Base-by-base conservation (phyloP, 2,888 invertebrate genomes). In the Coelopa pilipes region DNA sequence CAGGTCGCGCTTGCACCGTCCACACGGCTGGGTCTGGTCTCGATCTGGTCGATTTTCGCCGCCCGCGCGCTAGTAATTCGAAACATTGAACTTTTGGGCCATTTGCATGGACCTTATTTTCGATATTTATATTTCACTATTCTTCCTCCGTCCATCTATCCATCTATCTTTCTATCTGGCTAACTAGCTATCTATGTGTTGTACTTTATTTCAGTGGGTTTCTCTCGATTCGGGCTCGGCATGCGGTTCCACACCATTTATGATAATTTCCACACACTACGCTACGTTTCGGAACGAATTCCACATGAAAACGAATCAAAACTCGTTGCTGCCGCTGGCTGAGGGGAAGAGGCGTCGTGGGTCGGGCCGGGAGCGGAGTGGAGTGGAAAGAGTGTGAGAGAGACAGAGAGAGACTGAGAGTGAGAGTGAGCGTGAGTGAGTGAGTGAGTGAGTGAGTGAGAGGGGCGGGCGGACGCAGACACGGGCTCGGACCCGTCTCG, bases 231-330 rank as follows among this genome's bases (percentile, higher is more conserved):
- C 45, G 24, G 15, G 19, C 46, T 55, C 70, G 71, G 67, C 71
- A 60, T 70, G 71, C 74, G 67, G 62, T 73, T 73, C 73, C 73
- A 70, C 71, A 68, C 73, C 67, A 71, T 73, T 73, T 75, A 72
- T 63, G 59, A 74, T 49, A 68, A 75, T 73, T 73, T 73, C 73
- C 73, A 73, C 75, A 75, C 73, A 71, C 73, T 73, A 68, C 68
- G 70, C 73, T 73, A 68, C 68, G 70, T 60, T 60, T 66, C 70
- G 53, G 49, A 50, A 68, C 73, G 73, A 75, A 73, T 67, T 62
- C 45, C 55, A 59, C 11, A 46, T 47, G 62, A 73, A 75, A 75
- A 63, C 66, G 59, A 66, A 65, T 65, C 65, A 65, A 70, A 75
- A 75, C 72, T 73, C 55, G 72, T 72, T 62, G 69, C 13, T 19